Percentiles rank a stretch among this genome's conserved stretches.
phyloP scores from a whole-genome alignment of 1,140 invertebrate species.

The Hesperophylax magnus region DNA sequence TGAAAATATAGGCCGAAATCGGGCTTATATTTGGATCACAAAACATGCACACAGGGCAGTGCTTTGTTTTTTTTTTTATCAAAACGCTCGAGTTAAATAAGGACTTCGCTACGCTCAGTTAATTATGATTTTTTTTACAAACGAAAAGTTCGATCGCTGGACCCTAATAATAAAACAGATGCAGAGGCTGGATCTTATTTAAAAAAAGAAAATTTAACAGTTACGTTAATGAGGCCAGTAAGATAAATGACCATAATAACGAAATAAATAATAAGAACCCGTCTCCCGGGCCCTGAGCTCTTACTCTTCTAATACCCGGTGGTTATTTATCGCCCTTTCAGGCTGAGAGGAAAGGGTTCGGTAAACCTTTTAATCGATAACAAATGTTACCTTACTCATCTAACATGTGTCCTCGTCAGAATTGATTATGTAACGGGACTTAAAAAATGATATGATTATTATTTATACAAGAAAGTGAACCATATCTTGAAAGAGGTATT shows the following conservation, averaged over 20 bases:
- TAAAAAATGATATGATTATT: background rate
- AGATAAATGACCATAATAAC: constrained; percentile 52
- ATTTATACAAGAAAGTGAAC: too few relatives aligned
- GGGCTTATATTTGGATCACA: too few relatives aligned
- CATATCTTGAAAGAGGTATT: too few relatives aligned
- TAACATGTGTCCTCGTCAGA: constrained; percentile 43
- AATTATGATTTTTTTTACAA: too few relatives aligned
- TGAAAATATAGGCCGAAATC: too few relatives aligned
- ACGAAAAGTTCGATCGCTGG: background rate
- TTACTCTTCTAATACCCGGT: background rate
- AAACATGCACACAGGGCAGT: too few relatives aligned
- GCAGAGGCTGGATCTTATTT: constrained; percentile 2
- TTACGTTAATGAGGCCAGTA: constrained; percentile 50
- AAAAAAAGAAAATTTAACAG: constrained; percentile 45
- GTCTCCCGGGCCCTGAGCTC: constrained; percentile 1
- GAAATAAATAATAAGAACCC: background rate
- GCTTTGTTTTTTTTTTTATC: too few relatives aligned
- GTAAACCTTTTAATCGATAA: constrained; percentile 51
- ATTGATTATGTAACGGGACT: constrained; percentile 49
- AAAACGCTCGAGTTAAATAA: too few relatives aligned
- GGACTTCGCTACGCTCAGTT: too few relatives aligned
- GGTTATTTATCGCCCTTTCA: constrained; percentile 51
- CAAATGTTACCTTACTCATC: constrained; percentile 42
- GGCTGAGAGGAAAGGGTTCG: constrained; percentile 34
- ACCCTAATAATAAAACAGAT: background rate